Percentiles rank a stretch among this genome's conserved stretches.
These are phyloP conservation scores for Cyclophora punctaria DNA, from an alignment of 2,888 invertebrate species.

Conservation along the genomic window DNA sequence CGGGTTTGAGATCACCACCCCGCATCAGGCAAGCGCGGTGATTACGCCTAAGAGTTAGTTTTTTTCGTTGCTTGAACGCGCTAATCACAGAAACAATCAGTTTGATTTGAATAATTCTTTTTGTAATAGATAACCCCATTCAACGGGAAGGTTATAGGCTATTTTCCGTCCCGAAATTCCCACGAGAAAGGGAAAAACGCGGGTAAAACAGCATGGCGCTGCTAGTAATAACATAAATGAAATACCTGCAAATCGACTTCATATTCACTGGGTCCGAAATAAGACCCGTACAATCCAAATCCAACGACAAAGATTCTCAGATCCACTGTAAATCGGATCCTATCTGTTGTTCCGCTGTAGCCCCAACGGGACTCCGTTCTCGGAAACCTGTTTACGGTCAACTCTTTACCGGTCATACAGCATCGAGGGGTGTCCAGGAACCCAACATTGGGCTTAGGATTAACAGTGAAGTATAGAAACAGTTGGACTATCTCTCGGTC, in stretches of 20 bases:
- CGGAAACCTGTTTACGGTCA: constrained; percentile 81
- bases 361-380: constrained; percentile 89
- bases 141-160: too few species aligned
- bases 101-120: too few species aligned
- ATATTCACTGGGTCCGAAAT: constrained; percentile 86
- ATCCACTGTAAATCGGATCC: constrained; percentile 88
- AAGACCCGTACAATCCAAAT: constrained; percentile 89
- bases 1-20: too few species aligned
- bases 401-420: constrained; percentile 86
- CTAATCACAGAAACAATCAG: too few species aligned
- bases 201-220: too few species aligned
- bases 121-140: too few species aligned
- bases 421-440: constrained; percentile 83
- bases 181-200: too few species aligned
- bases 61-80: too few species aligned
- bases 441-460: constrained; percentile 83
- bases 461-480: constrained; percentile 81
- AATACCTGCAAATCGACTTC: constrained; percentile 78
- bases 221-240: too few species aligned
- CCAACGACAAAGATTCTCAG: constrained; percentile 87
- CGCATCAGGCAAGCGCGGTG: too few species aligned
- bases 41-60: too few species aligned
- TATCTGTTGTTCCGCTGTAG: constrained; percentile 87
- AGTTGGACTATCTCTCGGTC: constrained; percentile 85
- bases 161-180: too few species aligned